phyloP scores from a whole-genome alignment of 2,888 invertebrate genomes.

The Oscheius myriophilus region DNA sequence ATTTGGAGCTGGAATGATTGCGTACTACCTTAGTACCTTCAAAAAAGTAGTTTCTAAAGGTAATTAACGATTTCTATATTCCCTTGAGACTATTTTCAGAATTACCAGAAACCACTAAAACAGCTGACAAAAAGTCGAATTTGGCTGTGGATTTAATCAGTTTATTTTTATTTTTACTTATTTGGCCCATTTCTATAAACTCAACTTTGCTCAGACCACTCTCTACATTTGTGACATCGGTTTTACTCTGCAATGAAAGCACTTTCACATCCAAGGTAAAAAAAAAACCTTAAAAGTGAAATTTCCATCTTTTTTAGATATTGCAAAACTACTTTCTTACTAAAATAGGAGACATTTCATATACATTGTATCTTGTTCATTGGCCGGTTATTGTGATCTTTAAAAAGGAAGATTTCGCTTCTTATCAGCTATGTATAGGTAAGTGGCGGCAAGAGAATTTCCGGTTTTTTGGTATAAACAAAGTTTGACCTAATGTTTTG shows the following conservation, averaged over 20 bases:
- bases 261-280: background rate
- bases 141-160: too few species aligned
- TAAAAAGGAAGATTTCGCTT: background rate
- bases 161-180: too few species aligned
- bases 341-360: slow-evolving; percentile 13
- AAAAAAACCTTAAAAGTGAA: too few species aligned
- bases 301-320: slow-evolving; percentile 8
- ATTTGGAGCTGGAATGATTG: slow-evolving; percentile 15
- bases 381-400: slow-evolving; percentile 14
- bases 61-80: too few species aligned
- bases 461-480: too few species aligned
- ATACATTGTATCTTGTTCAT: slow-evolving; percentile 9
- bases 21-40: background rate
- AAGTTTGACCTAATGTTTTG: too few species aligned
- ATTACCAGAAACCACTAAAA: too few species aligned
- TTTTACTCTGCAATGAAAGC: background rate
- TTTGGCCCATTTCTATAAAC: background rate
- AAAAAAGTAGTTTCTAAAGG: background rate
- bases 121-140: too few species aligned
- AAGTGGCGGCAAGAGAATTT: too few species aligned
- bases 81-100: too few species aligned
- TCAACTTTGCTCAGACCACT: background rate
- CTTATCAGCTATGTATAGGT: too few species aligned
- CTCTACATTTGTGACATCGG: background rate
- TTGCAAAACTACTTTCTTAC: background rate